Percentiles rank a stretch among this genome's conserved stretches.
phyloP scores from a whole-genome alignment of 2,113 vertebrate genomes.

The Lamprologus tigripictilis region DNA sequence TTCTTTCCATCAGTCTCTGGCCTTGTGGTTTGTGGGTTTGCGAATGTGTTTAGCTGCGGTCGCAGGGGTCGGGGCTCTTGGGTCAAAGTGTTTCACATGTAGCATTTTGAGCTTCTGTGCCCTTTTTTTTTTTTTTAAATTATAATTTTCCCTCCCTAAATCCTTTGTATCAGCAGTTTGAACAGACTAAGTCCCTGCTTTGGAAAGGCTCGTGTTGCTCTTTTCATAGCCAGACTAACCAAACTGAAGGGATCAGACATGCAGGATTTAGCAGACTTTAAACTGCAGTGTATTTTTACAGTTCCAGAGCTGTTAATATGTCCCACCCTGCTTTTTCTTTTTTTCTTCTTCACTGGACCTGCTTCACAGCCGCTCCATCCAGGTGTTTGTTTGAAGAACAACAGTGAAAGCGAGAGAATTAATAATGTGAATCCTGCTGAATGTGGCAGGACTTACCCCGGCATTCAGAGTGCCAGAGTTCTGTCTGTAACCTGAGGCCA shows the following conservation, averaged over 20 bases:
- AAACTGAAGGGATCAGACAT: not conserved
- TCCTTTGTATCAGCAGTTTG: not conserved
- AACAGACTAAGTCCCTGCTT: not conserved
- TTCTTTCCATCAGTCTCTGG: not conserved
- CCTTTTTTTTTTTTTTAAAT: not conserved
- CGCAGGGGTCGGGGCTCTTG: not conserved
- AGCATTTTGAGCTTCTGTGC: not conserved
- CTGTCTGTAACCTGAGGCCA: slow-evolving; percentile 25
- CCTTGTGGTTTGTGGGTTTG: not conserved
- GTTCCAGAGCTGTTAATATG: not conserved
- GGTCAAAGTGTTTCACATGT: not conserved
- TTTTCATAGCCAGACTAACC: slow-evolving; percentile 1
- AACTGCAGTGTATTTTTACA: slow-evolving; percentile 30
- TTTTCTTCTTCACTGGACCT: not conserved
- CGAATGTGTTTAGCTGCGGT: not conserved
- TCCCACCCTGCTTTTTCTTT: not conserved
- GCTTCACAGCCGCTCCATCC: not conserved
- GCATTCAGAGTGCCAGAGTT: slow-evolving; percentile 3
- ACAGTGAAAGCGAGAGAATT: slow-evolving; percentile 15
- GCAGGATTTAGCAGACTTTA: not conserved
- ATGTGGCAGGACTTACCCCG: slow-evolving; percentile 1
- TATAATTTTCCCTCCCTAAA: not conserved
- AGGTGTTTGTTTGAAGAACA: slow-evolving; percentile 42
- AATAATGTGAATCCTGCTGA: slow-evolving; percentile 43
- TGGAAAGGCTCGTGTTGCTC: not conserved